Evolutionary conservation across 2,113 vertebrate genomes (phyloP).

Genomic region (Engystomops pustulosus): DNA sequence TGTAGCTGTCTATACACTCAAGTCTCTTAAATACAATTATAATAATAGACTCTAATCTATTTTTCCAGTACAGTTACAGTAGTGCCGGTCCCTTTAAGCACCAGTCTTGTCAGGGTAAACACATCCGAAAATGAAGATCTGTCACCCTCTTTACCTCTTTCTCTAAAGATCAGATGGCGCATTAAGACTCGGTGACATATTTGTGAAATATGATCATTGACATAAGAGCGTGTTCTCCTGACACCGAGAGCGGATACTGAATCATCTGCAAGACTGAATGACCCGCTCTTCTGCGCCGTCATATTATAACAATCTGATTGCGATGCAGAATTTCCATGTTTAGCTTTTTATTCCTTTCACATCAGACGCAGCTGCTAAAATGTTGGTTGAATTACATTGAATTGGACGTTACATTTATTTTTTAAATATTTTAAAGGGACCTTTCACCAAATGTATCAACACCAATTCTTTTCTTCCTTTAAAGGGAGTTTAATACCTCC

Average conservation of each 20-base stretch:
- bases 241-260: background rate
- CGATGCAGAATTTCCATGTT: background rate
- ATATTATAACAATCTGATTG: background rate
- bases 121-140: background rate
- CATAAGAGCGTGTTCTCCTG: background rate
- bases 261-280: background rate
- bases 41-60: too few relatives aligned
- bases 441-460: too few relatives aligned
- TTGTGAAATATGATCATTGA: slow-evolving; percentile 3
- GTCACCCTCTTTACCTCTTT: background rate
- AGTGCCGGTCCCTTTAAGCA: background rate
- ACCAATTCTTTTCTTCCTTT: too few relatives aligned
- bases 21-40: too few relatives aligned
- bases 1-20: too few relatives aligned
- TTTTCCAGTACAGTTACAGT: too few relatives aligned
- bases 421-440: too few relatives aligned
- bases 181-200: background rate
- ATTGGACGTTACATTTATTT: too few relatives aligned
- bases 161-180: background rate
- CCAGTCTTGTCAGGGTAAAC: background rate
- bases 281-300: background rate
- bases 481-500: too few relatives aligned
- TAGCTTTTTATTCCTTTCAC: background rate
- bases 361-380: background rate
- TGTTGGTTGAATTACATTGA: too few relatives aligned